phyloP scores from a whole-genome alignment of 2,888 invertebrate species.

The Ormyrus labotus region DNA sequence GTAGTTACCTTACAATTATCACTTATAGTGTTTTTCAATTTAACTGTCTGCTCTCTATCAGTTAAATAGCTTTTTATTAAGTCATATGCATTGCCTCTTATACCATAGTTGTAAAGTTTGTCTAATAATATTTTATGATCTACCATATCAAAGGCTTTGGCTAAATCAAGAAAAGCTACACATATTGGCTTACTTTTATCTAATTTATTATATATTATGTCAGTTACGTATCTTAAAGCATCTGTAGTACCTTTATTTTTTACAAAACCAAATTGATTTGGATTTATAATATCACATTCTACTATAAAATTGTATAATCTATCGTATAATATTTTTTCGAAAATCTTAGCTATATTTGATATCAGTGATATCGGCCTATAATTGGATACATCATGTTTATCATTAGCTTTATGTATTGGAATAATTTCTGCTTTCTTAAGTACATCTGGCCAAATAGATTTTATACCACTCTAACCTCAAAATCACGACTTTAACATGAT shows the following conservation, averaged over 20 bases:
- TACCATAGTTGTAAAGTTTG: constrained; percentile 2
- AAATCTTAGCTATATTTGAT: not conserved
- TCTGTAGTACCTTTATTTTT: not conserved
- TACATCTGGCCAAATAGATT: not conserved
- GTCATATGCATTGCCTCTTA: not conserved
- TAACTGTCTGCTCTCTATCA: not conserved
- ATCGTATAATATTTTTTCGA: not conserved
- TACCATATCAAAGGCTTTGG: not conserved
- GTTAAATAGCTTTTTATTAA: not conserved
- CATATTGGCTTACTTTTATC: not conserved
- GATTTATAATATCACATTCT: not conserved
- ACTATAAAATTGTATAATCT: not conserved
- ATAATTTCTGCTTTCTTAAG: not conserved
- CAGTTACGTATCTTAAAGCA: not conserved
- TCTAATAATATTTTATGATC: not conserved
- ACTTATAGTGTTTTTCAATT: not conserved
- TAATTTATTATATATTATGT: not conserved
- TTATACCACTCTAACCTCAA: not conserved
- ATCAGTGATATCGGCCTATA: not conserved
- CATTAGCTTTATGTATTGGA: not conserved
- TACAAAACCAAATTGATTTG: not conserved
- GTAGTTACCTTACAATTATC: not conserved
- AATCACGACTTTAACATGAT: too few species aligned
- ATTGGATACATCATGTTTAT: not conserved
- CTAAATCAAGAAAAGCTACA: not conserved